A percentile compares a stretch with the other conserved stretches of the same genome.
Conservation (phyloP, 2,797 vertebrate genomes). For the Petrocephalus sullivani region DNA sequence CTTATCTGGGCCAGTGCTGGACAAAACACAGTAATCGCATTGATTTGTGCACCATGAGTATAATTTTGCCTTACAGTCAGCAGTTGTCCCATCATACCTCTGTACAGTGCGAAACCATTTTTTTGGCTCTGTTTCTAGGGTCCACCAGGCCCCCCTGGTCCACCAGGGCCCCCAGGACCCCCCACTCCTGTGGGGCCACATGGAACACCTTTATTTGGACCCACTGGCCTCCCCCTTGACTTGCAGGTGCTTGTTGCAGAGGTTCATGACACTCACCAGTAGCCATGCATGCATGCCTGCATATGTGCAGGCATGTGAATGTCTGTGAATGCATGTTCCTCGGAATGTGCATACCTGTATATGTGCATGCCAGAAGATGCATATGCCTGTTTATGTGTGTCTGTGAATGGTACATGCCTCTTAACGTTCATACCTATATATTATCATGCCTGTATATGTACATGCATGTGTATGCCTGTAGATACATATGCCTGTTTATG, state of each 20-base stretch:
- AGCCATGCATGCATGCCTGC: background rate
- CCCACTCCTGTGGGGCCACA: conserved; percentile 54
- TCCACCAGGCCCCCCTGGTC: conserved; percentile 75
- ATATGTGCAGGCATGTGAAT: too few species aligned
- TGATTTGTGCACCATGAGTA: background rate
- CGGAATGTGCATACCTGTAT: too few species aligned
- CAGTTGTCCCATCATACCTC: background rate
- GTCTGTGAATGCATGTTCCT: too few species aligned
- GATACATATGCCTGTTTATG: background rate
- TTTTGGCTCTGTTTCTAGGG: conserved; percentile 59
- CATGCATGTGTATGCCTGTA: background rate
- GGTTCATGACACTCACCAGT: background rate
- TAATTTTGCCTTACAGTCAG: background rate
- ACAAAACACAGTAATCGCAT: background rate
- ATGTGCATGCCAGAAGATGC: too few species aligned
- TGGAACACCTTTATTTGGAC: conserved; percentile 46
- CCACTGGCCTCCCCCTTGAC: conserved; percentile 56
- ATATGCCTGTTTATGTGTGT: too few species aligned
- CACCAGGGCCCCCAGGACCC: conserved; percentile 71
- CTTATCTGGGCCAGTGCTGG: background rate
- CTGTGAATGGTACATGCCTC: too few species aligned
- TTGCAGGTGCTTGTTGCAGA: conserved; percentile 60
- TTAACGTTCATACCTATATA: background rate
- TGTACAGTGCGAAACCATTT: background rate
- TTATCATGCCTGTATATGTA: background rate